A percentile compares a stretch with the other conserved stretches of the same genome.
These are phyloP conservation scores for Drosophila biarmipes DNA, from an alignment of 1,140 invertebrate genomes.

Conservation along the genomic window DNA sequence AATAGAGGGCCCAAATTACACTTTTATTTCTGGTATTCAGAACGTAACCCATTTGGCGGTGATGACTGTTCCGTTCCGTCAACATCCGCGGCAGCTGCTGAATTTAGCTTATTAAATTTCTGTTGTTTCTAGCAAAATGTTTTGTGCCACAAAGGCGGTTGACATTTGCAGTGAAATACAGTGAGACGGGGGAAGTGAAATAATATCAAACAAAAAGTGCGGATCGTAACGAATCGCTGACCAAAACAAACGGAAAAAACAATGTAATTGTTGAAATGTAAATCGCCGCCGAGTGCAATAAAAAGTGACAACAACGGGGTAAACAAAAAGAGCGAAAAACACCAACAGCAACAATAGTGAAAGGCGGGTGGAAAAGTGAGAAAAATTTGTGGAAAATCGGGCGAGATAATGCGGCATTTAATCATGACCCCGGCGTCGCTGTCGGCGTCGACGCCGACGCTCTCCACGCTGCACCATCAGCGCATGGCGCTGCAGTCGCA, in stretches of 20 bases:
- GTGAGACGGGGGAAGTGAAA: slow-evolving; percentile 4
- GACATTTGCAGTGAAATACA: slow-evolving; percentile 68
- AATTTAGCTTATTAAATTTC: slow-evolving; percentile 40
- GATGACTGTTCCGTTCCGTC: slow-evolving; percentile 32
- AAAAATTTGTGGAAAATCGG: slow-evolving; percentile 40
- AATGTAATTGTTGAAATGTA: slow-evolving; percentile 67
- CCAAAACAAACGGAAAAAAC: slow-evolving; percentile 48
- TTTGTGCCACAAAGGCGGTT: slow-evolving; percentile 59
- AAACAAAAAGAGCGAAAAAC: slow-evolving; percentile 25
- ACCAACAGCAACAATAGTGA: slow-evolving; percentile 45
- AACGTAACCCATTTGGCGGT: slow-evolving; percentile 70
- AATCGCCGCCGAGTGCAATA: slow-evolving; percentile 27
- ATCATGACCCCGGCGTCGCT: slow-evolving; percentile 78
- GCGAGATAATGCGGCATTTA: slow-evolving; percentile 71
- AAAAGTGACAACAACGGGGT: slow-evolving; percentile 24
- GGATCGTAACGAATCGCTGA: slow-evolving; percentile 33
- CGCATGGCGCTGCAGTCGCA: slow-evolving; percentile 64
- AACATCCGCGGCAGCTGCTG: slow-evolving; percentile 50
- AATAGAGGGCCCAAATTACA: slow-evolving; percentile 1
- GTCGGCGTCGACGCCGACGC: slow-evolving; percentile 80
- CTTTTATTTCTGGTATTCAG: slow-evolving; percentile 59
- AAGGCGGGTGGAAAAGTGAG: slow-evolving; percentile 35
- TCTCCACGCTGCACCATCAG: slow-evolving; percentile 73
- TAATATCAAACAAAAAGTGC: slow-evolving; percentile 20
- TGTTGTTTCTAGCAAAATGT: slow-evolving; percentile 63